Evolutionary conservation across 2,797 vertebrate genomes (phyloP).

Genomic region (Sciaenops ocellatus): DNA sequence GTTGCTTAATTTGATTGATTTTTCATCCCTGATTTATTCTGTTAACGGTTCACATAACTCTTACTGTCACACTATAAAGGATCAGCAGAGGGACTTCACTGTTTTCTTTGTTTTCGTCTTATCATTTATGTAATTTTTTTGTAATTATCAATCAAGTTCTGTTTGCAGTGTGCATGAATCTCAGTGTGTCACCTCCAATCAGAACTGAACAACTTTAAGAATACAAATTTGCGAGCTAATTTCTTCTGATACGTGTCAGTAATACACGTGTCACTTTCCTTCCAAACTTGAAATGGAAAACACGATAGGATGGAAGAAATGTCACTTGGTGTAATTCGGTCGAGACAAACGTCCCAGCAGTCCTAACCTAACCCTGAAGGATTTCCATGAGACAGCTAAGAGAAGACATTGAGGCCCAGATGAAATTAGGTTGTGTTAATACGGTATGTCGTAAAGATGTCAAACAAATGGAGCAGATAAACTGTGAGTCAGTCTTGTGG

Average conservation of each 20-base stretch:
- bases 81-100: constrained; percentile 26
- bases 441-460: constrained; percentile 79
- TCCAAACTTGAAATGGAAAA: constrained; percentile 68
- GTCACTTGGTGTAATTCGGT: constrained; percentile 76
- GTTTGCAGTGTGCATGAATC: neutral
- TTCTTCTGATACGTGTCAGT: constrained; percentile 77
- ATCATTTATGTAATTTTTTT: constrained; percentile 35
- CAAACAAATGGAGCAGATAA: constrained; percentile 82
- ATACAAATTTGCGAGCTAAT: constrained; percentile 56
- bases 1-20: constrained; percentile 83
- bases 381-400: constrained; percentile 76
- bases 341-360: constrained; percentile 75
- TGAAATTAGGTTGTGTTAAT: constrained; percentile 82
- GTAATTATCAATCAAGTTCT: neutral
- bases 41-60: constrained; percentile 71
- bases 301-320: constrained; percentile 54
- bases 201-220: neutral
- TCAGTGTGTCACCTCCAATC: constrained; percentile 3
- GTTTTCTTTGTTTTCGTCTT: constrained; percentile 31
- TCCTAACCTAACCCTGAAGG: constrained; percentile 81
- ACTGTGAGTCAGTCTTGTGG: constrained; percentile 73
- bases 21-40: constrained; percentile 81
- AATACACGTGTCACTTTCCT: constrained; percentile 79
- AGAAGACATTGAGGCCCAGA: constrained; percentile 74
- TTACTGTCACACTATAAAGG: constrained; percentile 50